phyloP scores from a whole-genome alignment of 2,113 vertebrate species.

The Smithornis capensis region DNA sequence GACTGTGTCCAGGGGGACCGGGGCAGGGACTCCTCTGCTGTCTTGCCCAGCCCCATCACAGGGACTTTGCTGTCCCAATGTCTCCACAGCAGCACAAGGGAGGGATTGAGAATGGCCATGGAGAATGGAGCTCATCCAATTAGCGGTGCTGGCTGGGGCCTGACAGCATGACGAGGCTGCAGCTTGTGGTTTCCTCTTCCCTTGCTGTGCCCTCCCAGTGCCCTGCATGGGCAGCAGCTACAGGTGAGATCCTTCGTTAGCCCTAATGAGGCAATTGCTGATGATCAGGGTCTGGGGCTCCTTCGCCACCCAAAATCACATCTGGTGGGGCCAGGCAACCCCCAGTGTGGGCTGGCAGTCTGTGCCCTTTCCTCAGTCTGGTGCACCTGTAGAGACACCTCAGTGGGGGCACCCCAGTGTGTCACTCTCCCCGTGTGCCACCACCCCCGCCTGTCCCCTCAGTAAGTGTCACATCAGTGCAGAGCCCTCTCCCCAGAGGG shows the following conservation, averaged over 20 bases:
- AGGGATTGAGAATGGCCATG: not conserved
- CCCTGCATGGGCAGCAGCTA: fast-evolving
- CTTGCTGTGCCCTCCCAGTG: not conserved
- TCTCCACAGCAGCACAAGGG: not conserved
- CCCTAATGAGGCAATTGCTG: not conserved
- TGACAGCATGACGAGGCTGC: not conserved
- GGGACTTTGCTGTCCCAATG: not conserved
- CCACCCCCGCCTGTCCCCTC: not conserved
- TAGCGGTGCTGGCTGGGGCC: not conserved
- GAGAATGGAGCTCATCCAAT: not conserved
- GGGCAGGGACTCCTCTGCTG: too few relatives aligned
- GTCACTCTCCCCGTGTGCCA: not conserved
- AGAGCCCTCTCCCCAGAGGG: not conserved
- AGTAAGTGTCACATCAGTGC: fast-evolving
- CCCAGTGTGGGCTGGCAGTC: not conserved
- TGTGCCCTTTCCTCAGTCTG: not conserved
- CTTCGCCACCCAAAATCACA: not conserved
- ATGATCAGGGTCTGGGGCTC: fast-evolving
- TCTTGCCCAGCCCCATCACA: fast-evolving
- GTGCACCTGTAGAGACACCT: not conserved
- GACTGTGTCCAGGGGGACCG: not conserved
- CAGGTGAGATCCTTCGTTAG: too few relatives aligned
- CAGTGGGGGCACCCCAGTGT: not conserved
- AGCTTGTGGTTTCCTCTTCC: not conserved
- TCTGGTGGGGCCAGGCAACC: fast-evolving